Evolutionary conservation across 2,888 invertebrate genomes (phyloP).

Genomic region (Tachina grossa): DNA sequence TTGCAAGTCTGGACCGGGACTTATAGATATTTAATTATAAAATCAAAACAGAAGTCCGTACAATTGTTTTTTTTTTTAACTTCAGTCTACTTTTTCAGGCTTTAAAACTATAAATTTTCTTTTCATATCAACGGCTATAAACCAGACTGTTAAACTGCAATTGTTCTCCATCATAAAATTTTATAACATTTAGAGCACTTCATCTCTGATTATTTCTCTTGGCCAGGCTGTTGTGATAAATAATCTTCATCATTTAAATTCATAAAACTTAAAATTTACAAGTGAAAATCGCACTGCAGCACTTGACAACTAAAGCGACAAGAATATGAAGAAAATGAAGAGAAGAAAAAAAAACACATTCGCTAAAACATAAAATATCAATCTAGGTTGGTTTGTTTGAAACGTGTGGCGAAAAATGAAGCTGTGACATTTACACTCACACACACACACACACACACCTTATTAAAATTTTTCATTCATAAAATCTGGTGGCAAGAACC

Average conservation of each 20-base stretch:
- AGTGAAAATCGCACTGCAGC: constrained; percentile 67
- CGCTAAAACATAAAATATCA: constrained; percentile 14
- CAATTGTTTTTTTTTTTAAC: not conserved
- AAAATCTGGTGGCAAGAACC: constrained; percentile 33
- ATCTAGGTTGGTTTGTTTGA: not conserved
- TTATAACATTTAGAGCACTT: not conserved
- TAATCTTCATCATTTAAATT: constrained; percentile 50
- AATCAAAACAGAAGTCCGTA: no score
- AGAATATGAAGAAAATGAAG: constrained; percentile 1
- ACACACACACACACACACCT: constrained; percentile 20
- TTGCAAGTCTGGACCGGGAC: no score
- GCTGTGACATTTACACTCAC: constrained; percentile 44
- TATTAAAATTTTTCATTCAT: constrained; percentile 55
- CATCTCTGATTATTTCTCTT: not conserved
- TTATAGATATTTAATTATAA: no score
- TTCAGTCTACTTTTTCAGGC: not conserved
- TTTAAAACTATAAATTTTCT: not conserved
- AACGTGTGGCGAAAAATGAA: constrained; percentile 38
- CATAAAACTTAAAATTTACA: constrained; percentile 57
- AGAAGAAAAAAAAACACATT: not conserved
- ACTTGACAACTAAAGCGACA: constrained; percentile 60
- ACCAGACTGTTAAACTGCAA: constrained; percentile 10
- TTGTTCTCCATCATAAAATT: constrained; percentile 12
- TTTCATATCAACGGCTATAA: not conserved
- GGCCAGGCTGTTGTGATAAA: constrained; percentile 34